phyloP scores from a whole-genome alignment of 1,140 invertebrate species.

The Drosophila malerkotliana region DNA sequence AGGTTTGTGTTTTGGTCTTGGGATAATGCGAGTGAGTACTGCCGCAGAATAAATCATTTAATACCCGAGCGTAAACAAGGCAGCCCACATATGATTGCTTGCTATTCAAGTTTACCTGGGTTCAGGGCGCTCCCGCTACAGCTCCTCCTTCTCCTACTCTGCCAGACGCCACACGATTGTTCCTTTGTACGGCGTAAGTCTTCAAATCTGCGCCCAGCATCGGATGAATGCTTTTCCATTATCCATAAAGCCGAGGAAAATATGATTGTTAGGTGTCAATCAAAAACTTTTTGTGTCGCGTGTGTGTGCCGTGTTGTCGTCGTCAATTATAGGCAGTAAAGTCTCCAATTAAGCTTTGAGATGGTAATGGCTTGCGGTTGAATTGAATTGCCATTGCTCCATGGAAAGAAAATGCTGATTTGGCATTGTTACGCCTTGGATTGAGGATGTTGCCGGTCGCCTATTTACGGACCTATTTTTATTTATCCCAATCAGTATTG shows the following conservation, averaged over 20 bases:
- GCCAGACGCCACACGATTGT: constrained; percentile 50
- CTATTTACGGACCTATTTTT: not conserved
- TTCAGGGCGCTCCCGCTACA: constrained; percentile 41
- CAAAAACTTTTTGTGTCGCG: constrained; percentile 57
- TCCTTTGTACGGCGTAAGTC: constrained; percentile 46
- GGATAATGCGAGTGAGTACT: constrained; percentile 39
- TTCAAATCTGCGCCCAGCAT: constrained; percentile 39
- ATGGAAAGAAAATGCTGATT: constrained; percentile 40
- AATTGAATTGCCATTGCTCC: constrained; percentile 48
- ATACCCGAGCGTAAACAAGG: constrained; percentile 49
- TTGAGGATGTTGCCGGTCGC: constrained; percentile 2
- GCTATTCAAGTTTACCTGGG: constrained; percentile 10
- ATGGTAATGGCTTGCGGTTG: constrained; percentile 68
- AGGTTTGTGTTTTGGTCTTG: constrained; percentile 42
- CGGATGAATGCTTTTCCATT: constrained; percentile 57
- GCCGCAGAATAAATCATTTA: constrained; percentile 51
- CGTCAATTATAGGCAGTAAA: constrained; percentile 72
- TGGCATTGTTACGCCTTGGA: constrained; percentile 36
- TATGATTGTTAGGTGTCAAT: constrained; percentile 74
- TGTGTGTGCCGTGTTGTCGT: constrained; percentile 51
- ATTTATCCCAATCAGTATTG: constrained; percentile 1
- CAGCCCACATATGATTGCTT: constrained; percentile 58
- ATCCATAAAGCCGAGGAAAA: constrained; percentile 40
- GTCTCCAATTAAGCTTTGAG: constrained; percentile 68
- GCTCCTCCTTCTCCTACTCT: not conserved